Evolutionary conservation across 1,140 invertebrate genomes (phyloP).

Genomic region (Patella vulgata): DNA sequence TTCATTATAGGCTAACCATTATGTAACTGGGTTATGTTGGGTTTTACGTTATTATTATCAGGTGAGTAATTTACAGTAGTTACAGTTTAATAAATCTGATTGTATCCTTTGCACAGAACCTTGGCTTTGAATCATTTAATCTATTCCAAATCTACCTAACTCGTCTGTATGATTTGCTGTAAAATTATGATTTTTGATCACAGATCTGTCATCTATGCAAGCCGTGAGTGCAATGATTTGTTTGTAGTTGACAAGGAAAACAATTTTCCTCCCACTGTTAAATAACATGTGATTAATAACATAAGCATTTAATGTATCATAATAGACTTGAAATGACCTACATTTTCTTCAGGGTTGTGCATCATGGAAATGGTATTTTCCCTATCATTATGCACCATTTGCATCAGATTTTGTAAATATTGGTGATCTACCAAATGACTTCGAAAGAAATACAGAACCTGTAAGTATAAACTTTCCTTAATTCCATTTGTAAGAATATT

Average conservation of each 20-base stretch:
- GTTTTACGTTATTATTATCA: conserved; percentile 98
- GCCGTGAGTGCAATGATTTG: too few relatives aligned
- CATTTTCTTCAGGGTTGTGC: conserved; percentile 88
- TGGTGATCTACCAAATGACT: conserved; percentile 82
- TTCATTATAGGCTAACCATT: conserved; percentile 78
- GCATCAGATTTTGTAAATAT: conserved; percentile 98
- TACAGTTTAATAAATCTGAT: background rate
- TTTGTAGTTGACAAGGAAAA: too few relatives aligned
- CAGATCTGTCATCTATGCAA: too few relatives aligned
- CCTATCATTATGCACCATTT: conserved; percentile 99
- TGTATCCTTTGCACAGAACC: background rate
- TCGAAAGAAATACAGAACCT: conserved; percentile 88
- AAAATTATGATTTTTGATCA: too few relatives aligned
- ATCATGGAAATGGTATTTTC: conserved; percentile 99
- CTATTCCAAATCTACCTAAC: too few relatives aligned
- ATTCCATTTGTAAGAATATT: background rate
- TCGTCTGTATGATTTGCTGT: too few relatives aligned
- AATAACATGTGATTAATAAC: too few relatives aligned
- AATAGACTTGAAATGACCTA: too few relatives aligned
- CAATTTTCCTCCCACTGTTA: too few relatives aligned
- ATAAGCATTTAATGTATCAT: too few relatives aligned
- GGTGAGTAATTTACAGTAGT: conserved; percentile 55
- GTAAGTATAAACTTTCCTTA: conserved; percentile 71
- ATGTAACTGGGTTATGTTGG: conserved; percentile 97
- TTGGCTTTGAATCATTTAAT: too few relatives aligned